Base-by-base conservation (phyloP, 2,113 vertebrate genomes). In the Agelaius tricolor region DNA sequence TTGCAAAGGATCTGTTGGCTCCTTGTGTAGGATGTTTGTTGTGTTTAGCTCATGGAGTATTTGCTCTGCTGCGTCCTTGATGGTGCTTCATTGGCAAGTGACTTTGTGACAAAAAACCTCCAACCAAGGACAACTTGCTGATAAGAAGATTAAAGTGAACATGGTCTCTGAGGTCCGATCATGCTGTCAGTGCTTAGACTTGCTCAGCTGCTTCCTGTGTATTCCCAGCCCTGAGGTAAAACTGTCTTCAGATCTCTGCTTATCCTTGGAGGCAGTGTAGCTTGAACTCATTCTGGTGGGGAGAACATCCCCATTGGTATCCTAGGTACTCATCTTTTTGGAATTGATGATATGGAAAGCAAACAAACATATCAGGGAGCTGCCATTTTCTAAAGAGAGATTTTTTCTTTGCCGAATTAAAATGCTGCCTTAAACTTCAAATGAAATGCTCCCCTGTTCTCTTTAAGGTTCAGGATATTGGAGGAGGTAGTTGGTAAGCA, bases 311-410 rank as follows among this genome's bases (percentile, higher is more conserved):
- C 96, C 63, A 79, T 93, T 61, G 46, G 59, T 59, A 89, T 87
- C 94, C 82, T 83, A 80, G n/a, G n/a, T 66, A 71, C 84, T 94
- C 43, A 46, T 44, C 72, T 93, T 93, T 89, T 89, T 57, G 28
- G 65, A 93, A 77, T 6, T 90, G 41, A 55, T 84, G 41, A 73
- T 65, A 87, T 93, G 72, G 94, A 95, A 95, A 84, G 92, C 76
- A 97, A 95, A 93, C 73, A 87, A 76, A 90, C 52, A 79, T 96
- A 82, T 94, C 92, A 84, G 85, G 43, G 84, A 91, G 27, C 4
- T 87, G 88, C 59, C 28, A 49, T 96, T 96, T 97, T 97, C 89
- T 67, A 75, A 95, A 96, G 77, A 75, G 30, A 92, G 52, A 52
- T 78, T 90, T 95, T 95, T 97, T 92, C 37, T 73, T 68, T 41